phyloP scores from a whole-genome alignment of 2,888 invertebrate genomes.

The Petrolisthes cinctipes region DNA sequence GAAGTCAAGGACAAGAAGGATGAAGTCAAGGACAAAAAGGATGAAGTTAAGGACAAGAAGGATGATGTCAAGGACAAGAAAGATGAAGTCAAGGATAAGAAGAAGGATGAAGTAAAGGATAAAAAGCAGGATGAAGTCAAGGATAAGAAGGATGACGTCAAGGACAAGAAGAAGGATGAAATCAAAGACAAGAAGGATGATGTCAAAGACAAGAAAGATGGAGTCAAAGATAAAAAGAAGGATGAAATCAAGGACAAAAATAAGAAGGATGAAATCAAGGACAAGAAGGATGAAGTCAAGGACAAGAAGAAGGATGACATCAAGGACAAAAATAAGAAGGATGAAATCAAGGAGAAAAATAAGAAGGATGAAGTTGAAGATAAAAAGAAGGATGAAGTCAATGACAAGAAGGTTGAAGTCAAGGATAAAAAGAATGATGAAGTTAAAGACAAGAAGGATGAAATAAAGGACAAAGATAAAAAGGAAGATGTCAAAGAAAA shows the following conservation, averaged over 20 bases:
- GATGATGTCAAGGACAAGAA: conserved; percentile 11
- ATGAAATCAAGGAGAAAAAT: background rate
- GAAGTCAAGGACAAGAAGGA: conserved; percentile 15
- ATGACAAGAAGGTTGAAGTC: background rate
- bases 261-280: conserved; percentile 20
- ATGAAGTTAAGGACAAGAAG: background rate
- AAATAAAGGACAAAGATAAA: background rate
- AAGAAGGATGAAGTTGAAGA: background rate
- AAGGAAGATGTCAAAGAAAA: background rate
- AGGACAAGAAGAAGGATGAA: background rate
- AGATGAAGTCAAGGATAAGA: background rate
- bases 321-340: background rate
- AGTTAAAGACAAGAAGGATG: conserved; percentile 54
- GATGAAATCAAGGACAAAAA: background rate
- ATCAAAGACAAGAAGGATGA: background rate
- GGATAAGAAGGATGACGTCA: background rate
- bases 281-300: background rate
- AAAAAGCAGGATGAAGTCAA: background rate
- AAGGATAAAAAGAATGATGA: background rate
- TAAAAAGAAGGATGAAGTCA: background rate
- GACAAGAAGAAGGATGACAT: background rate
- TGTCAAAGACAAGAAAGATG: background rate
- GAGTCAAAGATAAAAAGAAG: background rate
- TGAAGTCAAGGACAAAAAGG: conserved; percentile 53
- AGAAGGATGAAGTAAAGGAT: background rate